Base-by-base conservation (phyloP, 2,113 vertebrate genomes). In the Chlorodrepanis virens region DNA sequence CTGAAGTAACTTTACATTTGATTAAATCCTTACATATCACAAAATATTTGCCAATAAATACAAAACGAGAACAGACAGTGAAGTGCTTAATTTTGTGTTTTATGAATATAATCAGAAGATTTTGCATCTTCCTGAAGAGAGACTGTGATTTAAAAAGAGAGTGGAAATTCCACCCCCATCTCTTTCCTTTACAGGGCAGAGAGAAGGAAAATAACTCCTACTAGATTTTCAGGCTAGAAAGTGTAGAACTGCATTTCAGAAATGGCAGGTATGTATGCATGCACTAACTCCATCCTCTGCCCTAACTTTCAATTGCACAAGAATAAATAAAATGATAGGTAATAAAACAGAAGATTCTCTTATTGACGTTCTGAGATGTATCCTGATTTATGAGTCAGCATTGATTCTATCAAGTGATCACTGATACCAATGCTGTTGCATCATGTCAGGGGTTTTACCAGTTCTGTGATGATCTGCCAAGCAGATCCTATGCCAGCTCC, bases 161-260 rank as follows among this genome's bases (percentile, higher is more conserved):
- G 15, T n/a, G 19, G 7, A 37, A 57, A 65, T 83, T 45, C 24
- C 3, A 31, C 1, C 2, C 5, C 4, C 5, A 49, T 47, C 2
- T 11, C 12, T 21, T 79, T 64, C 20, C 17, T 83, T 74, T 23
- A 50, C 5, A 79, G 15, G 22, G 44, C 18, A n/a, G 19, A 59
- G 25, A 54, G 27, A 64, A 77, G 6, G 22, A 79, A 77, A 77
- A 14, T 3, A 80, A 89, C 17, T 16, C 60, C 68, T 28, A 42
- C 5, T 23, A 44, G 22, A 83, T 31, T 78, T 39, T 47, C 59
- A 37, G 39, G 21, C 64, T 60, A 60, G 8, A 42, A 70, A 60
- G 33, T 1, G 2, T 6, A 44, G 40, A 78, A 65, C 14, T 71
- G 54, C 31, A 60, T 65, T 85, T 79, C 31, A 64, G 24, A 82